Conservation (phyloP, 2,888 invertebrate species). For the Eupithecia insigniata region DNA sequence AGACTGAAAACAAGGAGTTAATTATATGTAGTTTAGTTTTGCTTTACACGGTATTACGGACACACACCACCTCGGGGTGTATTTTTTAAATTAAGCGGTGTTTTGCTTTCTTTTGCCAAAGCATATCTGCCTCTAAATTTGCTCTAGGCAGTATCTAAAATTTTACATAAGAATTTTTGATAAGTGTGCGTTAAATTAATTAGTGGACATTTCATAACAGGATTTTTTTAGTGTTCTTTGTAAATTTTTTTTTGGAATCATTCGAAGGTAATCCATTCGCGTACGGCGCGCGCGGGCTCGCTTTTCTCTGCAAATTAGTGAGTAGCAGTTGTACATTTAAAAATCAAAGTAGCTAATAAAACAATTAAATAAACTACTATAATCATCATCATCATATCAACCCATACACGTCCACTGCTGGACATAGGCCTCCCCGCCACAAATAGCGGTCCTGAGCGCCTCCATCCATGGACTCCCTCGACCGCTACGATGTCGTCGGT, state of each 20-base stretch:
- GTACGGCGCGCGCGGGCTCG: background rate
- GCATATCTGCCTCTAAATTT: background rate
- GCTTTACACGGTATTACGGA: background rate
- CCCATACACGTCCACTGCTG: no score
- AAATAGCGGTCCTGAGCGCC: no score
- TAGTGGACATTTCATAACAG: background rate
- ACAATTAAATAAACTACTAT: no score
- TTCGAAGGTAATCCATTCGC: background rate
- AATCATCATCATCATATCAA: no score
- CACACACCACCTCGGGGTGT: background rate
- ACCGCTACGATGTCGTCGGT: no score
- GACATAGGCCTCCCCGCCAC: no score
- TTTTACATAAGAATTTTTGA: background rate
- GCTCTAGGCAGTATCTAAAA: background rate
- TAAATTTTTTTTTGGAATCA: background rate
- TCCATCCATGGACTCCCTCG: no score
- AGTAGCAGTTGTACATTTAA: no score
- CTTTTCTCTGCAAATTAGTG: background rate
- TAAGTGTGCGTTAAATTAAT: background rate
- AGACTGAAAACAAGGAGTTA: background rate
- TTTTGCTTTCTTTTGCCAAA: background rate
- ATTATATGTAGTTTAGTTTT: background rate
- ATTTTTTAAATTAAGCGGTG: background rate
- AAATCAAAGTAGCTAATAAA: no score
- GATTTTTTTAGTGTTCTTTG: no score